Evolutionary conservation across 2,113 vertebrate species (phyloP).

Genomic region (Sinocyclocheilus anophthalmus): DNA sequence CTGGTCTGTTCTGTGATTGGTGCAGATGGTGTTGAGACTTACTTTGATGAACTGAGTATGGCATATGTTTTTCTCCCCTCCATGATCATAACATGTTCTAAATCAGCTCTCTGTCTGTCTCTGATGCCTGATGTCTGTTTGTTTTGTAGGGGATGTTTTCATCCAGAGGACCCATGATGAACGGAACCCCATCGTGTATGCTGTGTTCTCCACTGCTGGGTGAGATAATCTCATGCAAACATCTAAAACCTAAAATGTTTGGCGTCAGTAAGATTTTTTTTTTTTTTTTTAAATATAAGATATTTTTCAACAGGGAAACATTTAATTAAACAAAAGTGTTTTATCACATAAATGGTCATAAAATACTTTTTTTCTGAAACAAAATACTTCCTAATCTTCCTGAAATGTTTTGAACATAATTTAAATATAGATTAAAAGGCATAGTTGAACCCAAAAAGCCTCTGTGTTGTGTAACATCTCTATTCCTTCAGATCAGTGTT

Average conservation of each 20-base stretch:
- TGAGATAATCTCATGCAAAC: slow-evolving; percentile 58
- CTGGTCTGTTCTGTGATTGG: slow-evolving; percentile 84
- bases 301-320: background rate
- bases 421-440: too few relatives aligned
- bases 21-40: slow-evolving; percentile 82
- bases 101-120: background rate
- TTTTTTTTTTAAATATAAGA: background rate
- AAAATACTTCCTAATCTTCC: too few relatives aligned
- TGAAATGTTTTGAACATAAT: too few relatives aligned
- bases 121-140: slow-evolving; percentile 38
- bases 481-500: background rate
- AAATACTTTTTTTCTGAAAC: too few relatives aligned
- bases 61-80: background rate
- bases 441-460: too few relatives aligned
- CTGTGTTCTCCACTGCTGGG: slow-evolving; percentile 82
- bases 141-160: slow-evolving; percentile 79
- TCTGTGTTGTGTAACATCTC: too few relatives aligned
- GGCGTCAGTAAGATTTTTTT: background rate
- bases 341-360: too few relatives aligned
- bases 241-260: background rate
- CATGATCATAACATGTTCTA: too few relatives aligned
- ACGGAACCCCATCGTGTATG: slow-evolving; percentile 80
- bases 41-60: slow-evolving; percentile 85
- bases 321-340: background rate
- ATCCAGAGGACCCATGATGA: slow-evolving; percentile 82